These are phyloP conservation scores for Centropristis striata DNA, from an alignment of 2,113 vertebrate species.

Conservation along the genomic window DNA sequence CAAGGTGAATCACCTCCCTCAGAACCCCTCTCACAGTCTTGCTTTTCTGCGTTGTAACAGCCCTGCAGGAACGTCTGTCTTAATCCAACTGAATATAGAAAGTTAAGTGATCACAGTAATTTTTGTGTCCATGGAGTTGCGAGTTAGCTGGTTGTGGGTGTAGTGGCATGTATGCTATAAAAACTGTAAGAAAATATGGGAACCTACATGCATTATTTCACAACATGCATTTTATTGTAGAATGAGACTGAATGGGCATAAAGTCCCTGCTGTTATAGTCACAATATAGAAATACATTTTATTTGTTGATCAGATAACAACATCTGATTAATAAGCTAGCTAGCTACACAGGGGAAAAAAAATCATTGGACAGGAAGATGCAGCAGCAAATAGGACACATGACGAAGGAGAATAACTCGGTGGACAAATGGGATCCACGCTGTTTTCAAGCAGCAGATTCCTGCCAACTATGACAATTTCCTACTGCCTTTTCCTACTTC, in stretches of 20 bases:
- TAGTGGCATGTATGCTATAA: neutral
- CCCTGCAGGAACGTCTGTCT: constrained; percentile 7
- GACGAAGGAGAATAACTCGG: neutral
- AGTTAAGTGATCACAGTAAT: neutral
- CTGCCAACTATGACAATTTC: neutral
- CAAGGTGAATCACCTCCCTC: neutral
- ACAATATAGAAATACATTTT: neutral
- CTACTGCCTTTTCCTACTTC: constrained; percentile 4
- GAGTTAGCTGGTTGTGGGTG: neutral
- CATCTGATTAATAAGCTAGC: neutral
- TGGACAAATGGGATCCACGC: neutral
- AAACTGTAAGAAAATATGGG: neutral
- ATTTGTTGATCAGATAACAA: neutral
- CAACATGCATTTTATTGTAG: neutral
- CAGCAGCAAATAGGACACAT: neutral
- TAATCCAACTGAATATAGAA: neutral
- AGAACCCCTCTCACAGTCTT: neutral
- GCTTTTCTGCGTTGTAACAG: neutral
- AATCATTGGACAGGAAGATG: neutral
- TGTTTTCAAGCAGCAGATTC: neutral
- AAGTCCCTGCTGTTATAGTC: neutral
- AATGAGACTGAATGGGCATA: neutral
- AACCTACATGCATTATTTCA: neutral
- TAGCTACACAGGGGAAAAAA: neutral
- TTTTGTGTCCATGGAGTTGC: neutral